Percentiles rank a stretch among this genome's conserved stretches.
These are phyloP conservation scores for Myiozetetes cayanensis DNA, from an alignment of 2,113 vertebrate species.

Conservation along the genomic window DNA sequence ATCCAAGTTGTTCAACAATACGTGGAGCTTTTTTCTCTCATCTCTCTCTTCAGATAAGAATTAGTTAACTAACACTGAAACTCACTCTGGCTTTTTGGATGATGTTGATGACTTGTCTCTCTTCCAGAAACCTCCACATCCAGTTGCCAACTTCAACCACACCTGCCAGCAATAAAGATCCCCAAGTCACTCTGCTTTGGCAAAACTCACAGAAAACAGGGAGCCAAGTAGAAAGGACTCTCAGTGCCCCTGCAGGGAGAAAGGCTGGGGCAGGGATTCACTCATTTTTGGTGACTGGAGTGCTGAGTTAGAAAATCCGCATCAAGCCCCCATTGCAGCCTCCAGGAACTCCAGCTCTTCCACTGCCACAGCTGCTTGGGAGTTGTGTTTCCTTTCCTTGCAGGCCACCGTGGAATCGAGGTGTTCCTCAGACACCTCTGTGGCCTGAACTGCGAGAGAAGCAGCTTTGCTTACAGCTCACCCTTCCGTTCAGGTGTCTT, in stretches of 20 bases:
- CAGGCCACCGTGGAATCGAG: not conserved
- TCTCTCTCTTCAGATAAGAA: not conserved
- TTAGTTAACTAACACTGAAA: not conserved
- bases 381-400: not conserved
- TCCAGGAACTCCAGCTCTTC: not conserved
- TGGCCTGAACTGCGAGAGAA: not conserved
- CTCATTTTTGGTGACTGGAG: not conserved
- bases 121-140: not conserved
- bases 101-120: not conserved
- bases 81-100: not conserved
- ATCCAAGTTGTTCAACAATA: not conserved
- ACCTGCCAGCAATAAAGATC: not conserved
- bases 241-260: not conserved
- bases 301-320: not conserved
- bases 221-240: not conserved
- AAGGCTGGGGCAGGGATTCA: not conserved
- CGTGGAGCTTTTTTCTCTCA: not conserved
- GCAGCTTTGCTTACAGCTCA: not conserved
- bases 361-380: rapidly evolving
- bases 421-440: not conserved
- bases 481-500: not conserved
- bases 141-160: not conserved
- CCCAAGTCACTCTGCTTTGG: not conserved
- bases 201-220: not conserved
- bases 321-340: not conserved